These are phyloP conservation scores for Heliconius charithonia DNA, from an alignment of 2,888 invertebrate genomes.

Conservation along the genomic window DNA sequence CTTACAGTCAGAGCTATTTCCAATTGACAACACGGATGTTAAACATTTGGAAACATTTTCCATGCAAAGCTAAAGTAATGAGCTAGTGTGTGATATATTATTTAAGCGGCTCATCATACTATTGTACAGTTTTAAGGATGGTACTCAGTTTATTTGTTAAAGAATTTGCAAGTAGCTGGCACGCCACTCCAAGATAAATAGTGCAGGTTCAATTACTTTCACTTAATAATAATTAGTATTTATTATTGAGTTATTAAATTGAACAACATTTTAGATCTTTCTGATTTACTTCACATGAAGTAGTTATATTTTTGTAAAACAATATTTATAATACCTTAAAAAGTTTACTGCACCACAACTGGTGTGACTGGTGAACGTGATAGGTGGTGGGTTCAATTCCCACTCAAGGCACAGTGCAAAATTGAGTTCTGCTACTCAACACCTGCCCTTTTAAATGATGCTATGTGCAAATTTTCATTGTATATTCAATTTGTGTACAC, in stretches of 20 bases:
- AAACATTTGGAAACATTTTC: neutral
- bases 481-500: no score
- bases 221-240: conserved; percentile 49
- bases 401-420: no score
- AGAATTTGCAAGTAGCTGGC: conserved; percentile 47
- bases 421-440: no score
- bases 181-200: conserved; percentile 56
- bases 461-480: no score
- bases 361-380: no score
- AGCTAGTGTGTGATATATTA: neutral
- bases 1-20: no score
- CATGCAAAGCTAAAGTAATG: neutral
- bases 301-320: neutral
- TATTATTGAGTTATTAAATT: conserved; percentile 57
- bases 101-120: neutral
- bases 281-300: neutral
- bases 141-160: conserved; percentile 47
- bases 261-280: conserved; percentile 52
- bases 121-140: conserved; percentile 37
- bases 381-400: no score
- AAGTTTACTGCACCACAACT: no score
- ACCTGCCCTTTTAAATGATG: neutral
- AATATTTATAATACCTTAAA: neutral
- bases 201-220: conserved; percentile 50
- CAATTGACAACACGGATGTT: no score